Percentiles rank a stretch among this genome's conserved stretches.
Conservation (phyloP, 2,888 invertebrate species). For the Ischnura elegans region DNA sequence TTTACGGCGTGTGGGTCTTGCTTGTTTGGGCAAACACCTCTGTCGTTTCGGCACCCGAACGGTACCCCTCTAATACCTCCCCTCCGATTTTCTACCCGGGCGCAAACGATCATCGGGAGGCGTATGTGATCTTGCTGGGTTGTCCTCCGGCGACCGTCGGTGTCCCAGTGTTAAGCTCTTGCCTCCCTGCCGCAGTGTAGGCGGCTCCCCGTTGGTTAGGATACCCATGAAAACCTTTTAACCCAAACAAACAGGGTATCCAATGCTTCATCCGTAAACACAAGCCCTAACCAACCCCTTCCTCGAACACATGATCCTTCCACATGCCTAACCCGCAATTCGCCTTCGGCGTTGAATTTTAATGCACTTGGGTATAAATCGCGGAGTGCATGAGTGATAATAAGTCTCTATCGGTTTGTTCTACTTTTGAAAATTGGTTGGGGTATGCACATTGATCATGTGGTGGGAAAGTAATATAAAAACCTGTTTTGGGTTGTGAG, state of each 20-base stretch:
- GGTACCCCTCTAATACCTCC: no score
- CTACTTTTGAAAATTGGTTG: no score
- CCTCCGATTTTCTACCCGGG: neutral
- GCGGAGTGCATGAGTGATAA: no score
- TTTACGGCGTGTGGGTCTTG: neutral
- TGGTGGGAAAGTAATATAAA: no score
- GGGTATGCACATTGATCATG: no score
- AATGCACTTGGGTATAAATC: no score
- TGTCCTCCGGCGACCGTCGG: neutral
- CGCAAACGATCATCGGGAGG: neutral
- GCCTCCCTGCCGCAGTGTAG: neutral
- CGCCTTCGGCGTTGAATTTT: neutral
- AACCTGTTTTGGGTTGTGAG: no score
- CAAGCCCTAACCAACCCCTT: no score
- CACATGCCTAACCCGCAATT: neutral
- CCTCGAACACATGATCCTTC: neutral
- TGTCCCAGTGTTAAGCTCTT: neutral
- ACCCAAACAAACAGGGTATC: conserved; percentile 38
- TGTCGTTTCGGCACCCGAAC: conserved; percentile 22
- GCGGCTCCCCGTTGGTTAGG: neutral
- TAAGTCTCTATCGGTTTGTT: no score
- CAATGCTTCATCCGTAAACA: neutral
- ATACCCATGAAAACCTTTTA: conserved; percentile 21
- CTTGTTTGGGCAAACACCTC: neutral
- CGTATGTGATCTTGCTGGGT: no score